Evolutionary conservation across 2,113 vertebrate genomes (phyloP), one percentile per base, ranked within the genome.

Genomic region (Forbesichthys agassizii): DNA sequence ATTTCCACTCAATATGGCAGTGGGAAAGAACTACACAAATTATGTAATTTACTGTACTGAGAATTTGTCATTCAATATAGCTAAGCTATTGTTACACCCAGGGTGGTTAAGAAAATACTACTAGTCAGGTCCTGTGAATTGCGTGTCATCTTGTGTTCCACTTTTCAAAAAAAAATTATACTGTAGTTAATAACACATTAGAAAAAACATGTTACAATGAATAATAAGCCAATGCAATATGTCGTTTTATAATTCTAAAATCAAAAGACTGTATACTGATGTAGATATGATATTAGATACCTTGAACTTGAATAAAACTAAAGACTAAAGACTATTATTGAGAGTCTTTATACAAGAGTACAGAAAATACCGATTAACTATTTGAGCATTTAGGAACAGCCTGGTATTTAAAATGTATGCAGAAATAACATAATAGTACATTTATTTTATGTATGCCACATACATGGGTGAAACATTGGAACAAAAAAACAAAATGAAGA

Each of bases 1-100:
- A 33, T 9, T 33, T 5, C 42, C 36, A 2, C 48, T 65, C 58
- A 66, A 61, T 68, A 73, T 65, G 20, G 36, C 7, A 8, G 46
- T 60, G 52, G 54, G 79, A 84, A 56, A 68, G 36, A 12, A 53
- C n/a, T 53, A 53, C n/a, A 53, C n/a, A 53, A 16, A 14, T 5
- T 14, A 53, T 13, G 12, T 53, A n/a, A 42, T 6, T 42, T 42
- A 42, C 36, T 53, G 5, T 13, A 53, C 13, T 53, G 52, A 53
- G n/a, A 53, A 14, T 53, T 53, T n/a, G 13, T 4, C 1, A 13
- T 53, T 53, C 8, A 11, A 53, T 53, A 14, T 53, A 0, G 14
- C 52, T 0, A 42, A 5, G 36, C 36, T 2, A 14, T 52, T 11
- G 13, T 52, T 13, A 53, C 12, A 13, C 13, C 11, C 13, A 53